Conservation (phyloP, 2,888 invertebrate genomes). For the Selenia dentaria region DNA sequence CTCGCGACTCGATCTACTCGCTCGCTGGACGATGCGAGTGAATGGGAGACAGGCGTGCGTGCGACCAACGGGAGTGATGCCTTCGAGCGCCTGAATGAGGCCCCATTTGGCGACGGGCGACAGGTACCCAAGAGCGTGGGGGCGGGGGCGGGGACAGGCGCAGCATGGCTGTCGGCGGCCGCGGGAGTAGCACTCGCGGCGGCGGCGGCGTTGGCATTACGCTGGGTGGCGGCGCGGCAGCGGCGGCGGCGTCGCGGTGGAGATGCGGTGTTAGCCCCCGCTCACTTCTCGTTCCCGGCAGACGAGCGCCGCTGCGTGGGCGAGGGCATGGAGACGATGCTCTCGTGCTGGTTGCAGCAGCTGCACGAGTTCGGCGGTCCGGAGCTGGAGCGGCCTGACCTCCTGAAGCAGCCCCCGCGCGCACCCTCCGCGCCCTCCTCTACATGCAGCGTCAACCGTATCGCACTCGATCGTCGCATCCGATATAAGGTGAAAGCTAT, state of each 20-base stretch:
- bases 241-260: slow-evolving; percentile 25
- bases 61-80: slow-evolving; percentile 36
- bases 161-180: slow-evolving; percentile 16
- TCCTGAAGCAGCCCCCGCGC: slow-evolving; percentile 87
- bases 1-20: slow-evolving; percentile 39
- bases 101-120: slow-evolving; percentile 12
- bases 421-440: slow-evolving; percentile 77
- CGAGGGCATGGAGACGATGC: slow-evolving; percentile 94
- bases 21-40: slow-evolving; percentile 36
- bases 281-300: slow-evolving; percentile 55
- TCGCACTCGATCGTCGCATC: slow-evolving; percentile 87
- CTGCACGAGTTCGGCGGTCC: slow-evolving; percentile 93
- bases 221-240: slow-evolving; percentile 20
- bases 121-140: slow-evolving; percentile 6
- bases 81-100: slow-evolving; percentile 29
- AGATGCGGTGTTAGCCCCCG: slow-evolving; percentile 40
- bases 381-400: slow-evolving; percentile 93
- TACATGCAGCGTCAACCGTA: slow-evolving; percentile 75
- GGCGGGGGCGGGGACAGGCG: slow-evolving; percentile 18
- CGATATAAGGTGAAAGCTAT: slow-evolving; percentile 89
- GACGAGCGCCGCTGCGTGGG: slow-evolving; percentile 65
- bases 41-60: slow-evolving; percentile 41
- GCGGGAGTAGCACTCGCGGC: slow-evolving; percentile 31
- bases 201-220: slow-evolving; percentile 32
- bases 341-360: slow-evolving; percentile 93